These are phyloP conservation scores for Porites australiensis DNA, from an alignment of 64 coral and sea anemone genomes.

Conservation along the genomic window DNA sequence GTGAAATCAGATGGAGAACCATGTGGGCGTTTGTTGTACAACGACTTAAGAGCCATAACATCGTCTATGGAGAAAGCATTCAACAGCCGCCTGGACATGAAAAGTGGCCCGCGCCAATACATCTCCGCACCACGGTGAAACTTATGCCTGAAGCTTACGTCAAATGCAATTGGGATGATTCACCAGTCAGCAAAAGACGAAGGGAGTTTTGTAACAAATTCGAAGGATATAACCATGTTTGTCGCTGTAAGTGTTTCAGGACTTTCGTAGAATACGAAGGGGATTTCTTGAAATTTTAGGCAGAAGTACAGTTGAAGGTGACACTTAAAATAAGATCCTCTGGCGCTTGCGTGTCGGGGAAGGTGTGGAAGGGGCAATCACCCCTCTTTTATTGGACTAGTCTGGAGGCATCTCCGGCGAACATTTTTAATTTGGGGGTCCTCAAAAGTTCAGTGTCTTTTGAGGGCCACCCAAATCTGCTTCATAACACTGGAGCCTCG, in stretches of 20 bases:
- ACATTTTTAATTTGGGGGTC: too few relatives aligned
- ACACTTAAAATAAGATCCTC: too few relatives aligned
- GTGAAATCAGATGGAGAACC: conserved; percentile 76
- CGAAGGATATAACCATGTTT: conserved; percentile 83
- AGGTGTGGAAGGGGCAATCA: too few relatives aligned
- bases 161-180: conserved; percentile 75
- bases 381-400: too few relatives aligned
- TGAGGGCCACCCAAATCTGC: too few relatives aligned
- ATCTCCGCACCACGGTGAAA: conserved; percentile 30
- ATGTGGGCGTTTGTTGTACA: conserved; percentile 91
- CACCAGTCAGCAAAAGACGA: conserved; percentile 52
- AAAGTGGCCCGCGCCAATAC: conserved; percentile 34
- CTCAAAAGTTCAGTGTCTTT: too few relatives aligned
- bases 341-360: too few relatives aligned
- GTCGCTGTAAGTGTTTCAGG: conserved; percentile 74
- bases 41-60: conserved; percentile 21
- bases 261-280: too few relatives aligned
- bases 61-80: conserved; percentile 78
- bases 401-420: too few relatives aligned
- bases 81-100: conserved; percentile 39
- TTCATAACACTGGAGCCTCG: too few relatives aligned
- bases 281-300: too few relatives aligned
- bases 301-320: too few relatives aligned
- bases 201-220: conserved; percentile 88
- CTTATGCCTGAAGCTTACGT: conserved; percentile 10